Evolutionary conservation across 2,797 vertebrate species (phyloP), one percentile per base, ranked within the genome.

Genomic region (Chaetodon trifasciatus): DNA sequence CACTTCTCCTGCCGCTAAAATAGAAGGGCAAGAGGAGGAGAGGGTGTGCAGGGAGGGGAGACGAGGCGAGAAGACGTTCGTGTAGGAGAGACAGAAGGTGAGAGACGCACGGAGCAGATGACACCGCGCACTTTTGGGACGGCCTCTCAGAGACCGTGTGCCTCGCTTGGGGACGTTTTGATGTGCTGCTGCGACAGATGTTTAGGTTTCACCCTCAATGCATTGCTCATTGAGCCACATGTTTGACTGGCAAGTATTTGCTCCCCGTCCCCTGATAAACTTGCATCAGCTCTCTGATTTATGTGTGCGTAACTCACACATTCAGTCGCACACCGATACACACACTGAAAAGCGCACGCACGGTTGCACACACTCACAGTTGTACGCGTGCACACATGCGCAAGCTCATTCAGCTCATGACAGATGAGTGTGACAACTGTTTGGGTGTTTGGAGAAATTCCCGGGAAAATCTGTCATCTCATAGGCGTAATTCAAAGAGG

Each of bases 1-100:
- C 93, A 94, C 93, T 92, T 93, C 86, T 87, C 88, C 90, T 92
- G 89, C 83, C 23, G 86, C 89, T 89, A 88, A 94, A 91, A 91
- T 89, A 85, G 88, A 91, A 91, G 87, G 93, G 90, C 78, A 81
- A 60, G 68, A 69, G 85, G 77, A 79, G 83, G 70, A 72, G 82
- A 82, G 81, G 64, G 76, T 12, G 73, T 23, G 57, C 56, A 3
- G 66, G 28, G 81, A 53, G 84, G 77, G 74, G 89, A 69, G 88
- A 50, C 1, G 65, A 89, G 87, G 84, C 32, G 82, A 79, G 86
- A 90, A 91, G 87, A 91, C 70, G 78, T 86, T 53, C 69, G 40
- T 83, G 86, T 86, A 62, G 76, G 72, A 74, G 81, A 91, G 91
- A 90, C 92, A 94, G 89, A 91, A 92, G 93, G 93, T 92, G 90